A percentile compares a stretch with the other conserved stretches of the same genome.
Evolutionary conservation across 23 tunicate genomes (phyloP).

Genomic region (Styela plicata): DNA sequence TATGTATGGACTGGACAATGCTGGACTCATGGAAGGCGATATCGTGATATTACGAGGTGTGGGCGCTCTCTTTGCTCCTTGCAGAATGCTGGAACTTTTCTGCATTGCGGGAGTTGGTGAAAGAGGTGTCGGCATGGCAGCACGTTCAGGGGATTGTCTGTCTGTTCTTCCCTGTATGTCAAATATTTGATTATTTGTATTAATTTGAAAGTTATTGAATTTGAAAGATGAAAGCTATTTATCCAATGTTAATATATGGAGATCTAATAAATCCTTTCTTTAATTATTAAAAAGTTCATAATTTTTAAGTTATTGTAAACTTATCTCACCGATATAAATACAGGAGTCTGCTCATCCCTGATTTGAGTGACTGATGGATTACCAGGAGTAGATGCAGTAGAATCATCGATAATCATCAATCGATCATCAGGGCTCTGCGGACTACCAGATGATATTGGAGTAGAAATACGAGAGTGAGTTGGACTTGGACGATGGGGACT

Average conservation of each 20-base stretch:
- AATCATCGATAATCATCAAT: slow-evolving; percentile 48
- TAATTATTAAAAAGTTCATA: too few species aligned
- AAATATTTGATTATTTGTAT: too few species aligned
- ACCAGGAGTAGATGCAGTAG: neutral
- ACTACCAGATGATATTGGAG: slow-evolving; percentile 26
- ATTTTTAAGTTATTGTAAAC: neutral
- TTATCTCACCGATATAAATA: slow-evolving; percentile 14
- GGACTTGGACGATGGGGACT: slow-evolving; percentile 28
- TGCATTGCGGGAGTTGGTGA: slow-evolving; percentile 27
- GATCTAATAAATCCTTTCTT: too few species aligned
- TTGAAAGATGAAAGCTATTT: too few species aligned
- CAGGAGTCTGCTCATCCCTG: slow-evolving; percentile 27
- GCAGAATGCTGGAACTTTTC: neutral
- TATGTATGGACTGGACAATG: slow-evolving; percentile 18
- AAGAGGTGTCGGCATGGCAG: slow-evolving; percentile 24
- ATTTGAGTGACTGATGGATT: slow-evolving; percentile 5
- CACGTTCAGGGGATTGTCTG: slow-evolving; percentile 21
- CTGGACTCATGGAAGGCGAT: slow-evolving; percentile 5
- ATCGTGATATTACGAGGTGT: slow-evolving; percentile 5
- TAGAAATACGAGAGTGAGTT: slow-evolving; percentile 12
- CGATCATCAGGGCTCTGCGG: slow-evolving; percentile 56
- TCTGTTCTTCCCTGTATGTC: slow-evolving; percentile 29
- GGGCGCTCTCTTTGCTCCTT: neutral
- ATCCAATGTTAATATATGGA: too few species aligned
- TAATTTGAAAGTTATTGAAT: too few species aligned